Base-by-base conservation (phyloP, 2,113 vertebrate genomes). In the Tupaia tana region DNA sequence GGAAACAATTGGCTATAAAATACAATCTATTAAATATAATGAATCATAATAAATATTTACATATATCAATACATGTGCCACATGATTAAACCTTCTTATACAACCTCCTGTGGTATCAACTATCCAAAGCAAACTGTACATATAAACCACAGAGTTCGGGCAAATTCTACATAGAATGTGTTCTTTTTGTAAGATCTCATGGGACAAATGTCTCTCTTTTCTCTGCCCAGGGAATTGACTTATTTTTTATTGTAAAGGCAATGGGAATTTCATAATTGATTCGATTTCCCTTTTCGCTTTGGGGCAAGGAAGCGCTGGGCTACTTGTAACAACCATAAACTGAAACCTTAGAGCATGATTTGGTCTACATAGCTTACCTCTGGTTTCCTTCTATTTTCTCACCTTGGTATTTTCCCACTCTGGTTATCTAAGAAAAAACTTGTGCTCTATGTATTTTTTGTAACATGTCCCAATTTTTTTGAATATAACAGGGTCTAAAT, bases 1-100 rank as follows among this genome's bases (percentile, higher is more conserved):
- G 63, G 64, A 34, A 96, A 95, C 27, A 66, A 90, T 66, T 61
- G 24, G 9, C 59, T 96, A 85, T 93, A 92, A 97, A 89, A 83
- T 56, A 13, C 6, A 92, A 67, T 82, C 20, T 85, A 89, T 95
- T 92, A 88, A 86, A 84, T 63, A 22, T 73, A 95, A 95, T 58
- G 9, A 86, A 92, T 92, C 89, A 82, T 27, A 91, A 86, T 69
- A 93, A 71, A 93, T 86, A 92, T 78, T 71, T 88, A 93, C n/a
- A 93, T 81, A 64, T 81, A 58, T 27, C 16, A 92, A 58, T 80
- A 18, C 7, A 56, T 29, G 56, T 43, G 19, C 58, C 31, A 77
- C 67, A 83, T 54, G 43, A 91, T 94, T 90, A 90, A 97, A 84
- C 20, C 12, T 77, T 91, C 20, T 90, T 3, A 2, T 79, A 79